Conservation (phyloP, 2,797 vertebrate genomes). For the Sciaenops ocellatus region DNA sequence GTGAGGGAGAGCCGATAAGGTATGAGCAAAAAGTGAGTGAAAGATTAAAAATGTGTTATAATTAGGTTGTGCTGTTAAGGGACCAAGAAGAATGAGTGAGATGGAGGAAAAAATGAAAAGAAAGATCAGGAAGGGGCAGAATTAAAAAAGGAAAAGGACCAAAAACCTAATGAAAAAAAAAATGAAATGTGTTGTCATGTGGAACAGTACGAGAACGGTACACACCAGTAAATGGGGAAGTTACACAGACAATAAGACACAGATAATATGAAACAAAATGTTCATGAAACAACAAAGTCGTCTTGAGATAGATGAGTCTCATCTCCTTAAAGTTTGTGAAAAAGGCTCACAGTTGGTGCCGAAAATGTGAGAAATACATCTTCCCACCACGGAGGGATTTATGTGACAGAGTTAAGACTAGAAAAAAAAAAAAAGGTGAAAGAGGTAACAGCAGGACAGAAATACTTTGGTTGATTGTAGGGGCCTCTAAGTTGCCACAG, state of each 20-base stretch:
- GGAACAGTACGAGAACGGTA: slow-evolving; percentile 27
- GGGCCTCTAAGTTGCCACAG: slow-evolving; percentile 22
- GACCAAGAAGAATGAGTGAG: slow-evolving; percentile 59
- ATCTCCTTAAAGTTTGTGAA: slow-evolving; percentile 17
- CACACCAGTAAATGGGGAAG: background rate
- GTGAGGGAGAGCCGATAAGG: slow-evolving; percentile 64
- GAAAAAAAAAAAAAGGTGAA: slow-evolving; percentile 19
- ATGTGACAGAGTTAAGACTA: slow-evolving; percentile 14
- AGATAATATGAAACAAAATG: slow-evolving; percentile 7
- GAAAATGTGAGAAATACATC: slow-evolving; percentile 18
- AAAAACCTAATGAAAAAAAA: slow-evolving; percentile 39
- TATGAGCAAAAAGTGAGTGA: slow-evolving; percentile 63
- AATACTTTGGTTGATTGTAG: slow-evolving; percentile 20
- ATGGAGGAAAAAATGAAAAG: slow-evolving; percentile 39
- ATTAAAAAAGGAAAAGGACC: slow-evolving; percentile 42
- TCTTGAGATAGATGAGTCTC: slow-evolving; percentile 7
- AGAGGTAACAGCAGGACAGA: slow-evolving; percentile 43
- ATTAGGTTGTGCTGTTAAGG: slow-evolving; percentile 73
- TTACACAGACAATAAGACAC: background rate
- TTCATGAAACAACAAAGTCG: slow-evolving; percentile 1
- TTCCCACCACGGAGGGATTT: slow-evolving; percentile 13
- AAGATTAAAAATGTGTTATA: slow-evolving; percentile 75
- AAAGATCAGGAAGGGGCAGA: slow-evolving; percentile 45
- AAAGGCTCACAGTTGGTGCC: background rate
- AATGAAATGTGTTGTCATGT: slow-evolving; percentile 31